Evolutionary conservation across 2,797 vertebrate species (phyloP).

Genomic region (Phaenicophaeus curvirostris): DNA sequence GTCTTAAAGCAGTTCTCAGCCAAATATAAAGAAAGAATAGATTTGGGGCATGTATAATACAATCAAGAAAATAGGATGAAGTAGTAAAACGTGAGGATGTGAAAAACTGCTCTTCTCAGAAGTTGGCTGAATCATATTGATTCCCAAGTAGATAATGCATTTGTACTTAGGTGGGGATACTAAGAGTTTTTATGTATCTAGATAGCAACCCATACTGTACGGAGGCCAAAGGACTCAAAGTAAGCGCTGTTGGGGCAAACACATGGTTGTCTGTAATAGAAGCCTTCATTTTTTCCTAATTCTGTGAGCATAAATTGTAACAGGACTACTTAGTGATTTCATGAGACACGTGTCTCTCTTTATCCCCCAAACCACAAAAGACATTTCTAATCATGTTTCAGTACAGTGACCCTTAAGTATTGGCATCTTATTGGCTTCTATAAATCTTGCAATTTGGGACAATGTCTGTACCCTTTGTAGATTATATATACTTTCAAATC

Average conservation of each 20-base stretch:
- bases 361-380: accelerated
- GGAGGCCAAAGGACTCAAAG: neutral
- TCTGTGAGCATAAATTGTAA: neutral
- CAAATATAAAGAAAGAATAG: neutral
- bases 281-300: neutral
- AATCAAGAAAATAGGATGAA: neutral
- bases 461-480: neutral
- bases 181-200: neutral
- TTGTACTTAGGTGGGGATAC: neutral
- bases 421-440: neutral
- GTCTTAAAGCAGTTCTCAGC: neutral
- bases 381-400: neutral
- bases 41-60: neutral
- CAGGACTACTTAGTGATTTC: neutral
- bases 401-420: neutral
- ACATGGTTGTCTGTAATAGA: neutral
- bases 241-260: neutral
- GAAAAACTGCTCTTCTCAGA: neutral
- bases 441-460: neutral
- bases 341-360: neutral
- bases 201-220: neutral
- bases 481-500: neutral
- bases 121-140: neutral
- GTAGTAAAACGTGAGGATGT: neutral
- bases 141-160: neutral